Conservation (phyloP, 2,888 invertebrate species). For the Synanthedon formicaeformis region DNA sequence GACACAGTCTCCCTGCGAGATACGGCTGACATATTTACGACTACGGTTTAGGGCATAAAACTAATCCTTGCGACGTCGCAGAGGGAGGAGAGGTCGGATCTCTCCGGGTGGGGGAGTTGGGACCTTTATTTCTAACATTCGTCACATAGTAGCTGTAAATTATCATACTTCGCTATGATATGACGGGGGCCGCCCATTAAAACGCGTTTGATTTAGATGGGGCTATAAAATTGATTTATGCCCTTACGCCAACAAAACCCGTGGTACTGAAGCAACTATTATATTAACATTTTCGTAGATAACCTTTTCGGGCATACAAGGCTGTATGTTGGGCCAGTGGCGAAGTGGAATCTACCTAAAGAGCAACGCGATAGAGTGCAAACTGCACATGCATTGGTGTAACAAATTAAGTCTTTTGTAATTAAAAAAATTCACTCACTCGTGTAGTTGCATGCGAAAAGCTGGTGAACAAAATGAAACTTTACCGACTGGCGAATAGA, state of each 20-base stretch:
- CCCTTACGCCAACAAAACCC: constrained; percentile 71
- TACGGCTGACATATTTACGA: constrained; percentile 67
- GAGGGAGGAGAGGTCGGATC: constrained; percentile 15
- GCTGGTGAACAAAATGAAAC: constrained; percentile 22
- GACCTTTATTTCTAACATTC: constrained; percentile 72
- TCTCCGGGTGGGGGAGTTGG: constrained; percentile 28
- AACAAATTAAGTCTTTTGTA: constrained; percentile 56
- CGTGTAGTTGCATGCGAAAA: constrained; percentile 51
- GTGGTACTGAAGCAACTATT: constrained; percentile 70
- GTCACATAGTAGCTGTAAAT: constrained; percentile 72
- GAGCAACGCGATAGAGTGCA: constrained; percentile 5
- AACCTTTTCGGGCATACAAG: constrained; percentile 51
- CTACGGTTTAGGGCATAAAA: constrained; percentile 62
- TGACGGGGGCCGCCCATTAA: constrained; percentile 72
- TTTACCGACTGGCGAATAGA: constrained; percentile 19
- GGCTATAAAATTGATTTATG: constrained; percentile 73
- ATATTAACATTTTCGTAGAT: constrained; percentile 72
- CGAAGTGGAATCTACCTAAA: constrained; percentile 18
- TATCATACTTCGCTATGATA: constrained; percentile 72
- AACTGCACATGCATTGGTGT: constrained; percentile 6
- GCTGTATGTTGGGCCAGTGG: constrained; percentile 29
- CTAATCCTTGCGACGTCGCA: constrained; percentile 48
- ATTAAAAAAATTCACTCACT: constrained; percentile 63
- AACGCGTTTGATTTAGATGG: constrained; percentile 73
- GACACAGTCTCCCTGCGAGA: constrained; percentile 48